These are phyloP conservation scores for Columba livia DNA, from an alignment of 2,113 vertebrate species.

Conservation along the genomic window DNA sequence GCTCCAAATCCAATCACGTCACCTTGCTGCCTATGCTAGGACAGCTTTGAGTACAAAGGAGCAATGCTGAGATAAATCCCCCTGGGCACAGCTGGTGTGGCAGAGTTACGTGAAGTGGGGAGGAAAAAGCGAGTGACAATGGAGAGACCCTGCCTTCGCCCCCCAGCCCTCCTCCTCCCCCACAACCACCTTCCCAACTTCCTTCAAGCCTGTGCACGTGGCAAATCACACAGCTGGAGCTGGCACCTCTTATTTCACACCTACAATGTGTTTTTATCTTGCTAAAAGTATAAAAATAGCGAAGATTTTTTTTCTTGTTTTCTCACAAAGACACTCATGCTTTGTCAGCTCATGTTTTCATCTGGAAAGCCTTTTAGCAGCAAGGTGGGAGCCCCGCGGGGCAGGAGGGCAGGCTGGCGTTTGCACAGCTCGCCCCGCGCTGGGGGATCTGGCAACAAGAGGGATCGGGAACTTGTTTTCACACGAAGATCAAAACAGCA, in stretches of 20 bases:
- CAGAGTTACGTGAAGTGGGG: neutral
- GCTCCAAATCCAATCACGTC: neutral
- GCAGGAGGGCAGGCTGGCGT: neutral
- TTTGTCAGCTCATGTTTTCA: neutral
- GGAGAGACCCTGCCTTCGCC: fast-evolving
- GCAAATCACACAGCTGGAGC: neutral
- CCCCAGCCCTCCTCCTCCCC: neutral
- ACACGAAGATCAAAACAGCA: constrained; percentile 51
- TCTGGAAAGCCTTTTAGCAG: neutral
- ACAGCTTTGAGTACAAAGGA: neutral
- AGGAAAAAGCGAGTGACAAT: neutral
- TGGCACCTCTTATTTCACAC: constrained; percentile 6
- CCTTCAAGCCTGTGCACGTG: neutral
- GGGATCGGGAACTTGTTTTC: constrained; percentile 45
- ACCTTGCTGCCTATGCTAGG: neutral
- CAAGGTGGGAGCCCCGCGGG: fast-evolving
- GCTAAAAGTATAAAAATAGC: constrained; percentile 29
- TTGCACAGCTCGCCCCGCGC: neutral
- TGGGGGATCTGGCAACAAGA: neutral
- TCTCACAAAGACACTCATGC: neutral
- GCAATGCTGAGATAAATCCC: neutral
- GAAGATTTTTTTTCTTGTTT: neutral
- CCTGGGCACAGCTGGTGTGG: neutral
- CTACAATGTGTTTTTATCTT: neutral
- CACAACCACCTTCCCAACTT: neutral